Conservation (phyloP, 2,113 vertebrate genomes). For the Chionomys nivalis region DNA sequence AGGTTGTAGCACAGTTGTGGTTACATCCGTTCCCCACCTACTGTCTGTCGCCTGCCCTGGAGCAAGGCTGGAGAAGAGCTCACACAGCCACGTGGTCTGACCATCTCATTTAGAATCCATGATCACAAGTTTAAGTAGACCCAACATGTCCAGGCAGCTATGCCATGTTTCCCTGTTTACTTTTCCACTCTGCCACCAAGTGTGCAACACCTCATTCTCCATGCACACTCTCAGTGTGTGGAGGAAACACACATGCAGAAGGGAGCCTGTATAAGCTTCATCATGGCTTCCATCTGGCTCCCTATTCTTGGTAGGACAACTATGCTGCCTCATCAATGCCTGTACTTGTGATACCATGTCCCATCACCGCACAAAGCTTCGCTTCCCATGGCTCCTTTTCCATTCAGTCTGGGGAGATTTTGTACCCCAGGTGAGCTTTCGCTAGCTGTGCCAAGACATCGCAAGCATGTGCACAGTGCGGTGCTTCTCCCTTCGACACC, state of each 20-base stretch:
- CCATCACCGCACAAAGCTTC: background rate
- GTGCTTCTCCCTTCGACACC: background rate
- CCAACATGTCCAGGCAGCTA: background rate
- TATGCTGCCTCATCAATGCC: background rate
- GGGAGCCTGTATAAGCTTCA: accelerated
- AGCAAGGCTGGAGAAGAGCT: background rate
- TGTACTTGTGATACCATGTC: background rate
- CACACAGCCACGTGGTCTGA: background rate
- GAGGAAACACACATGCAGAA: background rate
- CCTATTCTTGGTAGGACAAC: background rate
- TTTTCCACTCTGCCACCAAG: background rate
- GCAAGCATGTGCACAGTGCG: background rate
- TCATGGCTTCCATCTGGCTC: accelerated
- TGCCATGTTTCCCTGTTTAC: accelerated
- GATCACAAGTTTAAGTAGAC: background rate
- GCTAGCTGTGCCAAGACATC: background rate
- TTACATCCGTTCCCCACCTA: background rate
- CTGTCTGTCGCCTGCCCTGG: background rate
- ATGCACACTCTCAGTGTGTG: background rate
- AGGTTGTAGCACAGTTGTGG: background rate
- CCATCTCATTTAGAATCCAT: background rate
- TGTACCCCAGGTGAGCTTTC: background rate
- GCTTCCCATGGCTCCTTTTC: background rate
- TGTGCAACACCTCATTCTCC: background rate
- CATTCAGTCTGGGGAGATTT: background rate